A percentile compares a stretch with the other conserved stretches of the same genome.
Evolutionary conservation across 2,888 invertebrate species (phyloP).

Genomic region (Camptogramma bilineatum): DNA sequence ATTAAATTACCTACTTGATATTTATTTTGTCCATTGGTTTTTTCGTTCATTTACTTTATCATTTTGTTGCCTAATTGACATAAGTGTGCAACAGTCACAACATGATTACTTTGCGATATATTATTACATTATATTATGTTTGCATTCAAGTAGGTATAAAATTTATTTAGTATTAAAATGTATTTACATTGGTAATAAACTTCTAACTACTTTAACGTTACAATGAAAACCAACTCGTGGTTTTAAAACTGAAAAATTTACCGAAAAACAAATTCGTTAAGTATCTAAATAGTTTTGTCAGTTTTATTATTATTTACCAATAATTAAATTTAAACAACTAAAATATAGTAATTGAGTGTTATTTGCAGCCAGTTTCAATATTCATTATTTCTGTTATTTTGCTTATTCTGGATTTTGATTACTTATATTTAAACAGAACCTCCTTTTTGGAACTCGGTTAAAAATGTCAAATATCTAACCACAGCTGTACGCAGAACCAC

Average conservation of each 20-base stretch:
- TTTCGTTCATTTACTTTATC: neutral
- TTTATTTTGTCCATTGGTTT: neutral
- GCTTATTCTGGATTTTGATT: no score
- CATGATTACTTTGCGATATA: constrained; percentile 51
- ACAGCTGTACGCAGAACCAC: no score
- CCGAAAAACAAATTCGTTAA: neutral
- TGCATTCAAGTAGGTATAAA: constrained; percentile 70
- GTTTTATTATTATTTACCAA: neutral
- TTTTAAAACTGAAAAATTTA: constrained; percentile 4
- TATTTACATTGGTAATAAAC: constrained; percentile 70
- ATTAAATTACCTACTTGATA: no score
- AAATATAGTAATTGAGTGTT: neutral
- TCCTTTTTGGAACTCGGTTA: no score
- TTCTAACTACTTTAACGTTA: constrained; percentile 60
- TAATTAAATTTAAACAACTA: neutral
- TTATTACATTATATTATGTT: constrained; percentile 45
- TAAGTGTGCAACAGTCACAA: constrained; percentile 21
- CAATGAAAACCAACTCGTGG: neutral
- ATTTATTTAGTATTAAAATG: constrained; percentile 66
- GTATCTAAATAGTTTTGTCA: neutral
- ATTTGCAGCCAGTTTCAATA: neutral
- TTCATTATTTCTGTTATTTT: no score
- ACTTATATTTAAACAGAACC: no score
- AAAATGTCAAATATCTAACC: no score
- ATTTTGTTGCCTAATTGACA: neutral